phyloP scores from a whole-genome alignment of 2,797 vertebrate species.

The Tragelaphus eurycerus region DNA sequence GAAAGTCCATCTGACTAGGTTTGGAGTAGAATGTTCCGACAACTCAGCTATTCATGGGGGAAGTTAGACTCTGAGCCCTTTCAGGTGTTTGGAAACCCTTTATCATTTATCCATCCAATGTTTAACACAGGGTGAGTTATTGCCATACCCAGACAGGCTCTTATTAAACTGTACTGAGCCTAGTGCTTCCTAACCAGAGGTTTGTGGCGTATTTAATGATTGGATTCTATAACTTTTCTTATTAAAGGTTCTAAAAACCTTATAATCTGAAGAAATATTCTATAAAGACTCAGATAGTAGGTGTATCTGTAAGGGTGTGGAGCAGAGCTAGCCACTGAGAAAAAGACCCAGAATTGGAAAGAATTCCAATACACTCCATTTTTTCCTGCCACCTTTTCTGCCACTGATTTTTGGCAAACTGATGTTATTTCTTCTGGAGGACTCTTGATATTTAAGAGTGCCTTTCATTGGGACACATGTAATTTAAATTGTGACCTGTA shows the following conservation, averaged over 20 bases:
- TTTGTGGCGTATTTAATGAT: background rate
- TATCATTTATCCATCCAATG: background rate
- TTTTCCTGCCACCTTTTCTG: background rate
- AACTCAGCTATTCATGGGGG: background rate
- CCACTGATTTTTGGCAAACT: background rate
- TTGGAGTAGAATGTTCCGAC: background rate
- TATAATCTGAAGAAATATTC: background rate
- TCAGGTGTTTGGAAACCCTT: background rate
- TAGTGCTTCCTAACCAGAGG: background rate
- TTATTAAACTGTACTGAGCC: background rate
- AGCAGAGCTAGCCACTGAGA: background rate
- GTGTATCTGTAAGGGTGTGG: background rate
- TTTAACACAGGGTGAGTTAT: background rate
- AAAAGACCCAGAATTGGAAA: background rate
- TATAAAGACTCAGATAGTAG: background rate
- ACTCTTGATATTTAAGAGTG: background rate
- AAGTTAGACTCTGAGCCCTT: background rate
- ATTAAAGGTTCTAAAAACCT: background rate
- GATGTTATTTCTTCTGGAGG: background rate
- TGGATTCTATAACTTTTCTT: background rate
- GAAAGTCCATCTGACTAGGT: background rate
- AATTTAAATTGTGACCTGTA: background rate
- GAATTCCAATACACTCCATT: rapidly evolving
- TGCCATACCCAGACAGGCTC: background rate
- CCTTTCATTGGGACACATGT: background rate